Percentiles rank a stretch among this genome's conserved stretches.
phyloP scores from a whole-genome alignment of 2,113 vertebrate species.

The Orycteropus afer region DNA sequence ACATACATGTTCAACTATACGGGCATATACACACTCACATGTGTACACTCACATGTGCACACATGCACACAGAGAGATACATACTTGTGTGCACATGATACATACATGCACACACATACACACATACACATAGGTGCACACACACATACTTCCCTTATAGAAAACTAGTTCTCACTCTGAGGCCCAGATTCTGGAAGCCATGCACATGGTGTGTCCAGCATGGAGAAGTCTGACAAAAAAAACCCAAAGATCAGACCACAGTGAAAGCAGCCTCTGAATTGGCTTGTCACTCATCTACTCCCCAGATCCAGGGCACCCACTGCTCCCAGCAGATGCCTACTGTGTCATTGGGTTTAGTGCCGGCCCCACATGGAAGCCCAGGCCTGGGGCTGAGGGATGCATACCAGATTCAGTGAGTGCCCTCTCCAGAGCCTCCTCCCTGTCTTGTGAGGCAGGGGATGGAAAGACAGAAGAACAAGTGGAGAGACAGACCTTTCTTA shows the following conservation, averaged over 20 bases:
- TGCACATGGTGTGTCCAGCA: fast-evolving
- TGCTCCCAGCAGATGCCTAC: fast-evolving
- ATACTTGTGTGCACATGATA: fast-evolving
- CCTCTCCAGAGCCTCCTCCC: background rate
- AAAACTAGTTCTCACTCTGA: background rate
- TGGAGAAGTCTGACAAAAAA: background rate
- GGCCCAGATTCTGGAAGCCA: background rate
- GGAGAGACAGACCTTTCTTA: background rate
- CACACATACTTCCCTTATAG: fast-evolving
- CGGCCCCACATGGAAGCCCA: too few relatives aligned
- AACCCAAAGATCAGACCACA: fast-evolving
- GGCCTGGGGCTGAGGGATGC: fast-evolving
- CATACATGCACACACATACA: fast-evolving
- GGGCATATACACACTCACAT: too few relatives aligned
- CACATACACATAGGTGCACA: background rate
- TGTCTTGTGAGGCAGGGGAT: background rate
- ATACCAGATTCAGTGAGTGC: too few relatives aligned
- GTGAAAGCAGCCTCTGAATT: fast-evolving
- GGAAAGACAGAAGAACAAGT: background rate
- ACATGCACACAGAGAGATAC: too few relatives aligned
- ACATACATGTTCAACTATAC: fast-evolving
- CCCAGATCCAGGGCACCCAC: fast-evolving
- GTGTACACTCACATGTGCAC: too few relatives aligned
- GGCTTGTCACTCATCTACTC: background rate
- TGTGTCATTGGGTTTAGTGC: background rate